Conservation (phyloP, 2,888 invertebrate species). For the Lacanobia wlatinum region DNA sequence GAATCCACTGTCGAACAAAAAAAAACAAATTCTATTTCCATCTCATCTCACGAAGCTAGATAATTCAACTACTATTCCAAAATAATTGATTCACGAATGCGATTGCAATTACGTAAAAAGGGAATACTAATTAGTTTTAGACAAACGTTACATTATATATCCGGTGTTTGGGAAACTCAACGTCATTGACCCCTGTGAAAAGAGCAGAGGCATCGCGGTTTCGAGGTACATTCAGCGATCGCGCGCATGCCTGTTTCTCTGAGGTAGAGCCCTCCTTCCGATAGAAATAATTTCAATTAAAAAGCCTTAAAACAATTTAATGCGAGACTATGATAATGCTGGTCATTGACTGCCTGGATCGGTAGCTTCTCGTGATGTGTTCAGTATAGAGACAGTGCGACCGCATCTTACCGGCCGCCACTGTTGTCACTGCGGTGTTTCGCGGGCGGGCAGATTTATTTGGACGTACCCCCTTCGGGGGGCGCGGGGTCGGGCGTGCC, state of each 20-base stretch:
- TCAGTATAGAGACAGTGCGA: conserved; percentile 86
- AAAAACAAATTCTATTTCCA: neutral
- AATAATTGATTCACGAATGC: conserved; percentile 7
- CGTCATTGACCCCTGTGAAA: conserved; percentile 85
- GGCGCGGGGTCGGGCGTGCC: conserved; percentile 86
- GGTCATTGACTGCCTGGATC: conserved; percentile 7
- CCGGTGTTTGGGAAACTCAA: conserved; percentile 77
- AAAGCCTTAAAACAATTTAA: conserved; percentile 74
- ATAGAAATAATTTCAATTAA: conserved; percentile 87
- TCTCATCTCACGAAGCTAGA: neutral
- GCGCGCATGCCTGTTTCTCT: conserved; percentile 89
- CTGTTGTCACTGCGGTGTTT: conserved; percentile 91
- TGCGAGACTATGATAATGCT: neutral
- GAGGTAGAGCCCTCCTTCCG: conserved; percentile 83
- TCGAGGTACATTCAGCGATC: conserved; percentile 82
- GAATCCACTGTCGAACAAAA: neutral
- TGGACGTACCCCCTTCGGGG: conserved; percentile 90
- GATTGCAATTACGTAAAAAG: conserved; percentile 17
- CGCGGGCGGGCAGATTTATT: conserved; percentile 91
- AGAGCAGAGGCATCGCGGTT: conserved; percentile 83
- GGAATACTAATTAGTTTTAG: conserved; percentile 30
- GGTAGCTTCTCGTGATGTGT: conserved; percentile 42
- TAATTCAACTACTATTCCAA: neutral
- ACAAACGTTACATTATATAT: conserved; percentile 71
- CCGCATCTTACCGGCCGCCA: conserved; percentile 88